Evolutionary conservation across 2,888 invertebrate genomes (phyloP).

Genomic region (Rotaria socialis): DNA sequence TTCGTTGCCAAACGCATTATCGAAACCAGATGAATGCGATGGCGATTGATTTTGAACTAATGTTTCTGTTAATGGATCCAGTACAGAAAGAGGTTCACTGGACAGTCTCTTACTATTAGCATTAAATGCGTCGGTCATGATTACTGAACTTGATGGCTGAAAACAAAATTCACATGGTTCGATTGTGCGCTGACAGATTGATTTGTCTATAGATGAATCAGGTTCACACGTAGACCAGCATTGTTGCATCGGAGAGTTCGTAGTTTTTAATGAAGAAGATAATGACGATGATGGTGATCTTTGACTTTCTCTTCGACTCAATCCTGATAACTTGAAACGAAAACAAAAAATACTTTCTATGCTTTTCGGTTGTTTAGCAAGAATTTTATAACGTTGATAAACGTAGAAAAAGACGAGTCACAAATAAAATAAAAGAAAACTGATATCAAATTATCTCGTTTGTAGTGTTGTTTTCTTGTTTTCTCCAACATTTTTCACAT

Average conservation of each 20-base stretch:
- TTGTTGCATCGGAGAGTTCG: background rate
- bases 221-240: background rate
- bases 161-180: background rate
- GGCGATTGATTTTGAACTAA: background rate
- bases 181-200: too few species aligned
- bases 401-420: background rate
- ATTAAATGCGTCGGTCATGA: background rate
- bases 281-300: background rate
- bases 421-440: background rate
- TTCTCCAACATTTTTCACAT: background rate
- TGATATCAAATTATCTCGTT: background rate
- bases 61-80: background rate
- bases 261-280: background rate
- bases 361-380: background rate
- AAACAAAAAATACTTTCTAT: background rate
- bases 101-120: background rate
- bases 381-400: background rate
- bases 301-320: background rate
- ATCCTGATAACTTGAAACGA: background rate
- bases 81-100: background rate
- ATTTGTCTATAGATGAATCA: background rate
- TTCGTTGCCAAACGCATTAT: background rate
- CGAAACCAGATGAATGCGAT: background rate
- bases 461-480: background rate
- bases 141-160: background rate